Evolutionary conservation across 2,888 invertebrate genomes (phyloP), one percentile per base, ranked within the genome.

Genomic region (Bombyx huttoni): DNA sequence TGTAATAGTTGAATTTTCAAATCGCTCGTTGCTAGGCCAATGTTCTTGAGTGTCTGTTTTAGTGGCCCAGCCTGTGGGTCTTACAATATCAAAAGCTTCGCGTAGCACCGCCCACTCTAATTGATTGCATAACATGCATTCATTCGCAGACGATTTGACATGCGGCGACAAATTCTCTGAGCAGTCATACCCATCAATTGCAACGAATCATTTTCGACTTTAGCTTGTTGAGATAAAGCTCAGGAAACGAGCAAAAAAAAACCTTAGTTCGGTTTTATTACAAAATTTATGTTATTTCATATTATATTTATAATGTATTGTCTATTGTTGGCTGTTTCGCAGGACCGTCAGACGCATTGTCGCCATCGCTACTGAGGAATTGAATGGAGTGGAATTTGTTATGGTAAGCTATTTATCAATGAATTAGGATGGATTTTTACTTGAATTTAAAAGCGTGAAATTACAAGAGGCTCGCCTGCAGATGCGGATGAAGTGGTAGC

Each of bases 91-190:
- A 73, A 73, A 67, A 58, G 59, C 55, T 52, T 56, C 56, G 54
- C 59, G 56, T 58, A 55, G 68, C 63, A 69, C 78, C 85, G 79
- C 85, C 86, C 74, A 56, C 76, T 73, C 73, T 83, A 84, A 83
- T 81, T 78, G 81, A 83, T 86, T 86, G 85, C 84, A 77, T 82
- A 81, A 86, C 64, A 64, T 56, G 64, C 67, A 63, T 68, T 67
- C 72, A 76, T 68, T 67, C 67, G 68, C 54, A 59, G 65, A 64
- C 68, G 75, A 70, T 81, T 81, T 76, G 80, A 79, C 75, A 78
- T 75, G 75, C 76, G 77, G 82, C 81, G 81, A 82, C 83, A 84
- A 85, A 85, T 83, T 78, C 75, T 65, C 71, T 77, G 59, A 59
- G 60, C 68, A 71, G 62, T 62, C 53, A 52, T 66, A 54, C 58